Conservation (phyloP, 2,888 invertebrate genomes). For the Noctua comes region DNA sequence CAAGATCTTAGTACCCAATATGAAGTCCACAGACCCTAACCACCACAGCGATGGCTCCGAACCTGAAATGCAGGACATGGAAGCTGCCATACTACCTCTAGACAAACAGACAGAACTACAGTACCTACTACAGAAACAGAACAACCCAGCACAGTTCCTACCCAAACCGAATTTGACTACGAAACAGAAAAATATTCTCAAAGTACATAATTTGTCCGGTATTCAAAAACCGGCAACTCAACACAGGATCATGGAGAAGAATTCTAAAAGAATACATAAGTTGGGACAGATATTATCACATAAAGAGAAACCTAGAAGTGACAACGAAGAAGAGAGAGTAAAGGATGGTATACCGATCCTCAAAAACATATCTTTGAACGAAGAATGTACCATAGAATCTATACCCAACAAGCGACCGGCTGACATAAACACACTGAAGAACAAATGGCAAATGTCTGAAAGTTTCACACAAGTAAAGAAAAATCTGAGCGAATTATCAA, state of each 20-base stretch:
- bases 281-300: constrained; percentile 83
- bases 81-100: constrained; percentile 77
- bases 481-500: constrained; percentile 87
- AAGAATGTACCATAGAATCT: constrained; percentile 91
- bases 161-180: constrained; percentile 82
- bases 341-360: constrained; percentile 76
- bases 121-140: constrained; percentile 87
- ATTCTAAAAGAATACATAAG: constrained; percentile 86
- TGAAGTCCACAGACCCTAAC: constrained; percentile 71
- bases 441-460: constrained; percentile 89
- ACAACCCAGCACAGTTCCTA: constrained; percentile 87
- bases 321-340: constrained; percentile 78
- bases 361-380: constrained; percentile 89
- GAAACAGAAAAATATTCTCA: constrained; percentile 82
- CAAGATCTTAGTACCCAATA: constrained; percentile 86
- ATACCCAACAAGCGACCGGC: constrained; percentile 87
- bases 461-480: constrained; percentile 89
- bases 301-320: constrained; percentile 77
- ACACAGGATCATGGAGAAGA: constrained; percentile 85
- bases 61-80: constrained; percentile 78
- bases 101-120: constrained; percentile 88
- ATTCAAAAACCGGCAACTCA: constrained; percentile 83
- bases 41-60: constrained; percentile 81
- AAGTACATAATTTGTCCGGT: constrained; percentile 78
- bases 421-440: constrained; percentile 87